phyloP scores from a whole-genome alignment of 2,888 invertebrate genomes.

The Stratiomys singularior region DNA sequence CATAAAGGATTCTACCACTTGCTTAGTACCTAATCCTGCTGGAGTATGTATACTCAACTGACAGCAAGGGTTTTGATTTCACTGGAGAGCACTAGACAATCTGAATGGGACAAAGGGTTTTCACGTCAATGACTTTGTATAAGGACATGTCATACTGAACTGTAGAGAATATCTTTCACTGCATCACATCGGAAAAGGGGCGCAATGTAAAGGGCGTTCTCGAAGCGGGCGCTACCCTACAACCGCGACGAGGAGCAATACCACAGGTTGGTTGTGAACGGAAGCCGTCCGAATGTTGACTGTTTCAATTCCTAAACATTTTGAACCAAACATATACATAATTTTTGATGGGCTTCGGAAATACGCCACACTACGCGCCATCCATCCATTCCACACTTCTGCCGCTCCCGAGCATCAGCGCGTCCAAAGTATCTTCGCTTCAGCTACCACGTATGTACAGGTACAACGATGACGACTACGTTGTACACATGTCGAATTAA shows the following conservation, averaged over 20 bases:
- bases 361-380: constrained; percentile 22
- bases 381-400: constrained; percentile 20
- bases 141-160: no score
- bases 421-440: neutral
- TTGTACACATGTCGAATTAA: constrained; percentile 33
- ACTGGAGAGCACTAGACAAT: no score
- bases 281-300: constrained; percentile 42
- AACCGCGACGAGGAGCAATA: neutral
- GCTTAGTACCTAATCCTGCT: no score
- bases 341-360: constrained; percentile 40
- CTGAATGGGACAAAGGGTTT: no score
- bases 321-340: constrained; percentile 24
- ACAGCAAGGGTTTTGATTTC: no score
- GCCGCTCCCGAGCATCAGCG: neutral
- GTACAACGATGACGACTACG: neutral
- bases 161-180: no score
- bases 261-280: constrained; percentile 21
- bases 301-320: constrained; percentile 32
- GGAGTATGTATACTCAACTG: no score
- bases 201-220: no score
- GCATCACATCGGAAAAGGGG: no score
- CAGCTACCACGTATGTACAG: neutral
- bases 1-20: no score
- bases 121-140: no score
- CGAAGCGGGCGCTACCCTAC: neutral